Evolutionary conservation across 1,140 invertebrate species (phyloP).

Genomic region (Chymomyza costata): DNA sequence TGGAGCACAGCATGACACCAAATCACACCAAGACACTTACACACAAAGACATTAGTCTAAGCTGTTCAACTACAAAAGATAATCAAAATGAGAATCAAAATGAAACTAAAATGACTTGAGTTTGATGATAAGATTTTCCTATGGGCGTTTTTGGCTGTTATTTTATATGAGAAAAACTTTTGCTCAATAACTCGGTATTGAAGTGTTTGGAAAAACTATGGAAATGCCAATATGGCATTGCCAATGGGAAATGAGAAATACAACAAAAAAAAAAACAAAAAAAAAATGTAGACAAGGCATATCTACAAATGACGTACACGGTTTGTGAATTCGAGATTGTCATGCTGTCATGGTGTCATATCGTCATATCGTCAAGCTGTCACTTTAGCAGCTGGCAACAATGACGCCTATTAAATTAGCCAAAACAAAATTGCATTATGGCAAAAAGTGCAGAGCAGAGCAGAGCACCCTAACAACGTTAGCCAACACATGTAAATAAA

Average conservation of each 20-base stretch:
- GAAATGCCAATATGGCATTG: no score
- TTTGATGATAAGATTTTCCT: constrained; percentile 60
- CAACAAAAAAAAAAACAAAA: no score
- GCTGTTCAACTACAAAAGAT: constrained; percentile 63
- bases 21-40: constrained; percentile 4
- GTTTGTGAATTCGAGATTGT: no score
- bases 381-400: constrained; percentile 30
- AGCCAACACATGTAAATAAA: no score
- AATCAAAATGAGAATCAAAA: constrained; percentile 46
- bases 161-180: constrained; percentile 53
- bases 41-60: constrained; percentile 49
- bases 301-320: no score
- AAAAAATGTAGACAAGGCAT: no score
- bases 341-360: no score
- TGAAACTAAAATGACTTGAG: constrained; percentile 70
- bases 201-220: no score
- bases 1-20: constrained; percentile 14
- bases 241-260: no score
- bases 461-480: constrained; percentile 29
- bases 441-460: constrained; percentile 43
- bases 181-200: no score
- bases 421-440: constrained; percentile 72
- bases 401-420: constrained; percentile 71
- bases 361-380: constrained; percentile 40
- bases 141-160: constrained; percentile 32